Base-by-base conservation (phyloP, 1,140 invertebrate species). In the Hylaeus volcanicus region DNA sequence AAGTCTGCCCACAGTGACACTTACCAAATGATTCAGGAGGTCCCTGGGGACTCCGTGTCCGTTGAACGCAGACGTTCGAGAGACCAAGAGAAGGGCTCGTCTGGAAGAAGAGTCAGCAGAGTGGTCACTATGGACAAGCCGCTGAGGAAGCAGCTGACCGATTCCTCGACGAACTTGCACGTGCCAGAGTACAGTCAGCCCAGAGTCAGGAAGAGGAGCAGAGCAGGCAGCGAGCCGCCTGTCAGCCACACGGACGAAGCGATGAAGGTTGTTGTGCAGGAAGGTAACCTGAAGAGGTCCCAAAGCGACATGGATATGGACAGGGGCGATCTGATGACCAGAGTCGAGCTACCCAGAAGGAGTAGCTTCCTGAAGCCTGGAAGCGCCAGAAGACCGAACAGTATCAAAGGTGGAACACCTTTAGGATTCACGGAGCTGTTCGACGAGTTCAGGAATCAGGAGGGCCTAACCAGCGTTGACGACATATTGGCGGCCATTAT, bases 401-500 rank as follows among this genome's bases (percentile, higher is more conserved):
- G 92, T 84, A 75, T 92, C 65, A 90, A 91, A 14, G 92, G 93
- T 74, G 96, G 96, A 53, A 97, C 96, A 80, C 96, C 96, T 70
- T 93, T 97, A 69, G 97, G 97, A 76, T 97, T 97, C 91, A 96
- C 96, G 77, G 97, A 97, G 92, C 93, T 97, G 70, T 97, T 97
- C 91, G 96, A 96, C 89, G 96, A 97, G 93, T 96, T 97, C 86
- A 95, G 96, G 76, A 95, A 96, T 81, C 96, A 97, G 92, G 97
- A 98, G 92, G 97, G 97, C 83, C 93, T 98, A 43, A 96, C 97
- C 88, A 97, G 96, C 71, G 95, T 98, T 91, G 97, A 98, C 91
- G 97, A 98, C 88, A 97, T 98, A 74, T 94, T 98, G 15, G 96
- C 96, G 84, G 96, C 96, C 83, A 98, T 98, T 86, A 97, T 98